phyloP scores from a whole-genome alignment of 2,113 vertebrate species.

The Mirounga angustirostris region DNA sequence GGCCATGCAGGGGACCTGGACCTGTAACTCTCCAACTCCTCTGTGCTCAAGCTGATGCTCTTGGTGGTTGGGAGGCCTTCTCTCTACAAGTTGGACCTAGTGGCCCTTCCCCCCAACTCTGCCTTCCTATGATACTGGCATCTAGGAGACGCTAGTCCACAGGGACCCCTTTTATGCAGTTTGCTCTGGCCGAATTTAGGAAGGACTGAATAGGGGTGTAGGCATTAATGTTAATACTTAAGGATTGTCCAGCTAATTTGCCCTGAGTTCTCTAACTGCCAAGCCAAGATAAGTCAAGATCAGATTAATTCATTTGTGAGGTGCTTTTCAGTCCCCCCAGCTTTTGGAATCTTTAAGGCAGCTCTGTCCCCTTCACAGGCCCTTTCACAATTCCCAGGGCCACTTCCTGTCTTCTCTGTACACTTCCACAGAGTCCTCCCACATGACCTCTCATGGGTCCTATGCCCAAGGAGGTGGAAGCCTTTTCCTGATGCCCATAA shows the following conservation, averaged over 20 bases:
- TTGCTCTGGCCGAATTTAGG: background rate
- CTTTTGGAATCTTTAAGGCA: background rate
- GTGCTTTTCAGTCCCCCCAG: background rate
- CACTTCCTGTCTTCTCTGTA: background rate
- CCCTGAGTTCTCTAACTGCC: background rate
- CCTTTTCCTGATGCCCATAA: background rate
- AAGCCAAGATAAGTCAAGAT: background rate
- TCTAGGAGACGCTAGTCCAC: background rate
- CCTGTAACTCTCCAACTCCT: background rate
- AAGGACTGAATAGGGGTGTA: background rate
- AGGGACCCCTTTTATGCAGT: background rate
- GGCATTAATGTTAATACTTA: background rate
- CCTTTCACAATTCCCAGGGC: background rate
- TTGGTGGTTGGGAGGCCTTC: background rate
- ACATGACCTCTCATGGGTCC: background rate
- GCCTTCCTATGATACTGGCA: background rate
- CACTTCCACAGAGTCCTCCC: background rate
- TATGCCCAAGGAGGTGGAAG: background rate
- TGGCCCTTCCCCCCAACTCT: fast-evolving
- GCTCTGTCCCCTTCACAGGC: background rate
- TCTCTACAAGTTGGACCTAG: background rate
- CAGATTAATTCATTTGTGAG: background rate
- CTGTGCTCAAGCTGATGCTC: background rate
- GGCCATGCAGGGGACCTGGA: background rate
- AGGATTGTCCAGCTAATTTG: background rate